Evolutionary conservation across 2,888 invertebrate species (phyloP).

Genomic region (Drosophila pseudotakahashii): DNA sequence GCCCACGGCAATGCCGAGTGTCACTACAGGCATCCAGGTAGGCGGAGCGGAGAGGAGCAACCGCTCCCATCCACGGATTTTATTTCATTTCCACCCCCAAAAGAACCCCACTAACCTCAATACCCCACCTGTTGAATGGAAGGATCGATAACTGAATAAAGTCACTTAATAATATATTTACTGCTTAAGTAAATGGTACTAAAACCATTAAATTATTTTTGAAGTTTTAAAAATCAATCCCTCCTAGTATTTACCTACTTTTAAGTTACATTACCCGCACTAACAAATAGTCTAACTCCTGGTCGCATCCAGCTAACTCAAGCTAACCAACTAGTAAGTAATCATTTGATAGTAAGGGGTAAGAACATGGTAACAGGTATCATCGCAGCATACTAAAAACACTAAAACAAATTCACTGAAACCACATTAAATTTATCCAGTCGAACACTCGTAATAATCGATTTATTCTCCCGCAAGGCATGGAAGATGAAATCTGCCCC

Average conservation of each 20-base stretch:
- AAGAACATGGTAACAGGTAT: conserved; percentile 14
- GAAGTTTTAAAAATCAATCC: neutral
- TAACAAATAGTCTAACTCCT: conserved; percentile 61
- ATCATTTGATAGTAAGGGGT: conserved; percentile 2
- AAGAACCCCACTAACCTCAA: conserved; percentile 32
- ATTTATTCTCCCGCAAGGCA: conserved; percentile 86
- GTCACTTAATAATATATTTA: too few relatives aligned
- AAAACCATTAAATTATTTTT: too few relatives aligned
- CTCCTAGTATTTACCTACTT: conserved; percentile 1
- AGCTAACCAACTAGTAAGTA: conserved; percentile 62
- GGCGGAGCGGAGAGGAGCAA: conserved; percentile 48
- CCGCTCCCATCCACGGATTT: conserved; percentile 38
- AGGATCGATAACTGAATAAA: neutral
- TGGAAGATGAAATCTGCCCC: conserved; percentile 98
- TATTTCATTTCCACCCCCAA: conserved; percentile 20
- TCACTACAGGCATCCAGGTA: conserved; percentile 84
- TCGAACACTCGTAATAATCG: conserved; percentile 40
- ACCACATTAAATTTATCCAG: conserved; percentile 14
- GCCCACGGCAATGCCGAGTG: conserved; percentile 81
- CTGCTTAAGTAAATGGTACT: too few relatives aligned
- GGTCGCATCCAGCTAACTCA: conserved; percentile 49
- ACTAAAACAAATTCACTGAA: conserved; percentile 64
- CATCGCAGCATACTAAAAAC: conserved; percentile 55
- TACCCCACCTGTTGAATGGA: neutral
- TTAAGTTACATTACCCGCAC: conserved; percentile 31